These are phyloP conservation scores for Paramuricea clavata DNA, from an alignment of 92 coral and sea anemone species.

Conservation along the genomic window DNA sequence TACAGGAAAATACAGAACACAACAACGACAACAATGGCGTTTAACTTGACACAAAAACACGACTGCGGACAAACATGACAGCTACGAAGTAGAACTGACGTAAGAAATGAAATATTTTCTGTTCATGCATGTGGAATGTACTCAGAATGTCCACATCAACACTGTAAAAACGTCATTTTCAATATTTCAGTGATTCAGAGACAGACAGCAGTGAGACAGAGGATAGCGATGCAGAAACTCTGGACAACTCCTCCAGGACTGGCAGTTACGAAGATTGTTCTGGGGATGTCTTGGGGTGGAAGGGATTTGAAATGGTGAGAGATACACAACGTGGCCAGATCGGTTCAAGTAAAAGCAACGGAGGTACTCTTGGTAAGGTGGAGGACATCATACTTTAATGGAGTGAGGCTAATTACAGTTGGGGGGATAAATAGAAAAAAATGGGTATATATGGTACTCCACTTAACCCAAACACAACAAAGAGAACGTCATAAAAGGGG, in stretches of 20 bases:
- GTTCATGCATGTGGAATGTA: background rate
- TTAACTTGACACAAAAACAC: background rate
- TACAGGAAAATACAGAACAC: background rate
- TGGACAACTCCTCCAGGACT: background rate
- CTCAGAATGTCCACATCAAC: background rate
- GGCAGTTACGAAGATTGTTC: constrained; percentile 18
- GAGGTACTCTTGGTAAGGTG: background rate
- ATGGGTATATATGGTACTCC: too few relatives aligned
- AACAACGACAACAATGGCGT: background rate
- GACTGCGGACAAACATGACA: background rate
- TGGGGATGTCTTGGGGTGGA: background rate
- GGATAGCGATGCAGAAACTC: background rate
- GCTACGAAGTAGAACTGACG: background rate
- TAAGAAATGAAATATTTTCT: background rate
- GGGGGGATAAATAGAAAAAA: too few relatives aligned
- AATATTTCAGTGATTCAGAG: constrained; percentile 27
- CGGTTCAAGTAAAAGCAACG: background rate
- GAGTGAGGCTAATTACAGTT: too few relatives aligned
- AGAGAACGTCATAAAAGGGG: too few relatives aligned
- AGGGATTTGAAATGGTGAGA: constrained; percentile 25
- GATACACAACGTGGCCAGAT: background rate
- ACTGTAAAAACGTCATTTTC: background rate
- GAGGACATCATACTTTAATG: background rate
- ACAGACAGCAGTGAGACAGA: constrained; percentile 13
- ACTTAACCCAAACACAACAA: too few relatives aligned